phyloP scores from a whole-genome alignment of 2,113 vertebrate species.

The Crotalus tigris region DNA sequence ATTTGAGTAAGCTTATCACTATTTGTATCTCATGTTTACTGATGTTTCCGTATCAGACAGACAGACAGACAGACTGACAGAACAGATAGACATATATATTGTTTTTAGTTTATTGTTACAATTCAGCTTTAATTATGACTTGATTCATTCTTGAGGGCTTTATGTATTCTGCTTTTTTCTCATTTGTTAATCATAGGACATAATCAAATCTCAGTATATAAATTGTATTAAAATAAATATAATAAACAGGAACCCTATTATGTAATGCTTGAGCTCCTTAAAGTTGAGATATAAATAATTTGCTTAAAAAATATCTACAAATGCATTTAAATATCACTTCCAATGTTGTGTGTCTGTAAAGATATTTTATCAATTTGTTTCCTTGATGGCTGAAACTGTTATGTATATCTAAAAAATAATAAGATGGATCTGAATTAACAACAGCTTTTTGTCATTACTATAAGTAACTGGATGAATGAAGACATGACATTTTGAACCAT shows the following conservation, averaged over 20 bases:
- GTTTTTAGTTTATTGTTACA: background rate
- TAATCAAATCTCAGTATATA: background rate
- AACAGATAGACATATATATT: background rate
- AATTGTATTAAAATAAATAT: background rate
- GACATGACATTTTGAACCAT: background rate
- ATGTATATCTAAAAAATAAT: background rate
- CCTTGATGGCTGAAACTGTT: background rate
- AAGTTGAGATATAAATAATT: background rate
- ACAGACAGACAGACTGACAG: background rate
- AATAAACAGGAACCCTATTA: background rate
- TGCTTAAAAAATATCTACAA: background rate
- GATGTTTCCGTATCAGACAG: background rate
- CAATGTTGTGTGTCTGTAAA: constrained; percentile 2
- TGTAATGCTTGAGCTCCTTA: background rate
- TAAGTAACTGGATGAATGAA: background rate
- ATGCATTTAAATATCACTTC: background rate
- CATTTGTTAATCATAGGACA: background rate
- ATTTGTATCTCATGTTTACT: background rate
- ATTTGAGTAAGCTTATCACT: background rate
- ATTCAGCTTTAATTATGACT: background rate
- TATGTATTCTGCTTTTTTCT: background rate
- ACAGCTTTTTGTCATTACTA: background rate
- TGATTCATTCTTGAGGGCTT: background rate
- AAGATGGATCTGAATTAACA: background rate
- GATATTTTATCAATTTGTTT: background rate